phyloP scores from a whole-genome alignment of 2,888 invertebrate species.

The Brachypalpus laphriformis region DNA sequence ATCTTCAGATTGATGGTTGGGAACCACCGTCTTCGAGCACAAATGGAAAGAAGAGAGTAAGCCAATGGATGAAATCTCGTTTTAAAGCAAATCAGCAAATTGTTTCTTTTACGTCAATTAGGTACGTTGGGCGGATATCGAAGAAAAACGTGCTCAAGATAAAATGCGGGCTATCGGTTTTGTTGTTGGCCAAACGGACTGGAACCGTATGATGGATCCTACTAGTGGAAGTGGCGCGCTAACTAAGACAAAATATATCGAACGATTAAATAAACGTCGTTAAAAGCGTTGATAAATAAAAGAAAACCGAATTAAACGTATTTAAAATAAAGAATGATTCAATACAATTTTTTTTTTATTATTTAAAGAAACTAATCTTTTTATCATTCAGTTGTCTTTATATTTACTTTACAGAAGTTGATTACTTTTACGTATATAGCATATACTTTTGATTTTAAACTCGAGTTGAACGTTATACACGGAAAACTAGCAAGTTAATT shows the following conservation, averaged over 20 bases:
- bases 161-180: constrained; percentile 98
- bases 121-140: constrained; percentile 99
- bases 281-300: neutral
- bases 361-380: no score
- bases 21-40: constrained; percentile 84
- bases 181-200: constrained; percentile 98
- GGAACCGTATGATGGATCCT: constrained; percentile 97
- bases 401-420: neutral
- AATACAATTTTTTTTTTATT: neutral
- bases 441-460: no score
- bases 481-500: no score
- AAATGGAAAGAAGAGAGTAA: constrained; percentile 95
- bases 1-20: constrained; percentile 92
- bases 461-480: no score
- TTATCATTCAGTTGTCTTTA: no score
- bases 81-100: neutral
- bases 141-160: constrained; percentile 95
- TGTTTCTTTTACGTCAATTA: constrained; percentile 80
- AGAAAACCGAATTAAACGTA: neutral
- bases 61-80: constrained; percentile 78
- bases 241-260: constrained; percentile 96
- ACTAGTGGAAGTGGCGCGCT: constrained; percentile 94
- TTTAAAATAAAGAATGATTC: neutral
- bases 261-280: constrained; percentile 83
- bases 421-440: no score